phyloP scores from a whole-genome alignment of 1,140 invertebrate genomes.

The Lycorma delicatula region DNA sequence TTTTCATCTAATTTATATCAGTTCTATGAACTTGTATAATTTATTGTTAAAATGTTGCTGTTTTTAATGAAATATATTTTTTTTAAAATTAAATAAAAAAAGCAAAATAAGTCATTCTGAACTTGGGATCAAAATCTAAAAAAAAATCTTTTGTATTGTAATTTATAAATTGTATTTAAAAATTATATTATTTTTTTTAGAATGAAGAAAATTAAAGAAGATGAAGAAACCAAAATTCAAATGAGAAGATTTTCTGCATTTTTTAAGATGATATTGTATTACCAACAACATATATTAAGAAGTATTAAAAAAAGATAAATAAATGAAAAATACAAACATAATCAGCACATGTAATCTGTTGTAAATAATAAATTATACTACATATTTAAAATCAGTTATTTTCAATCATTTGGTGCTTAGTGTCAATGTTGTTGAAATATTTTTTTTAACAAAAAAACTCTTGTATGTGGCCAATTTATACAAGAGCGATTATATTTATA shows the following conservation, averaged over 20 bases:
- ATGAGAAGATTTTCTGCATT: not conserved
- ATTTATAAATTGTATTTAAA: not conserved
- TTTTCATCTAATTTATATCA: too few relatives aligned
- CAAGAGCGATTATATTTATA: not conserved
- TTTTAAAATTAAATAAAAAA: too few relatives aligned
- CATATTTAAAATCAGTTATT: too few relatives aligned
- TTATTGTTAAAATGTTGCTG: too few relatives aligned
- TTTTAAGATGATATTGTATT: not conserved
- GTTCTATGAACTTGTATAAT: too few relatives aligned
- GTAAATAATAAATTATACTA: constrained; percentile 2
- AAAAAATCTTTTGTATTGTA: not conserved
- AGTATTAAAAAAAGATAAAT: not conserved
- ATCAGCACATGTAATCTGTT: constrained; percentile 3
- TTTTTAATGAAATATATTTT: too few relatives aligned
- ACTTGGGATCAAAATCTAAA: too few relatives aligned
- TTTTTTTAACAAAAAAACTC: not conserved
- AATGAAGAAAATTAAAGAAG: not conserved
- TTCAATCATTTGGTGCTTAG: not conserved
- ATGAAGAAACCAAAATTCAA: not conserved
- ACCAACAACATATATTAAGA: not conserved
- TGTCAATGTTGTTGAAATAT: not conserved
- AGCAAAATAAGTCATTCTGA: too few relatives aligned
- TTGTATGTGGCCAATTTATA: not conserved
- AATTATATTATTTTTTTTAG: not conserved
- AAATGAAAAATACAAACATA: not conserved